A percentile compares a stretch with the other conserved stretches of the same genome.
phyloP scores from a whole-genome alignment of 2,797 vertebrate genomes.

The Cottoperca gobio region DNA sequence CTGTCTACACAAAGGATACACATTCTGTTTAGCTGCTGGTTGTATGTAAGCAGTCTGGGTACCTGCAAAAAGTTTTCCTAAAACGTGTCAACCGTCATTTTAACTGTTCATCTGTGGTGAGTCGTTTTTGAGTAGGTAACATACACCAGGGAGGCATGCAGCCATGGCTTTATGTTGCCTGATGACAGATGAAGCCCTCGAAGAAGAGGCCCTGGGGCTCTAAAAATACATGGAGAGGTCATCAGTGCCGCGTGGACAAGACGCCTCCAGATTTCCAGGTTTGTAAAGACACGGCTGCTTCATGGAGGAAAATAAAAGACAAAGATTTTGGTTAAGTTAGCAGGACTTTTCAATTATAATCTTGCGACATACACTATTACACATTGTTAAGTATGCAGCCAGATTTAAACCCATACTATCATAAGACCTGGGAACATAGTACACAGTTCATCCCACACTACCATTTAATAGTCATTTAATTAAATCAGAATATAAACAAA shows the following conservation, averaged over 20 bases:
- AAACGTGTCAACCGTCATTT: constrained; percentile 7
- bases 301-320: constrained; percentile 18
- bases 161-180: constrained; percentile 14
- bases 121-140: constrained; percentile 63
- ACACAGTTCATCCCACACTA: not conserved
- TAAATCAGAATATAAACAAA: not conserved
- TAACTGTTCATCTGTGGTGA: constrained; percentile 42
- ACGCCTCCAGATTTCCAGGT: constrained; percentile 36
- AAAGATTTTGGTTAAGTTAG: not conserved
- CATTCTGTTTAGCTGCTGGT: not conserved
- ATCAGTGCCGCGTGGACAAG: constrained; percentile 46
- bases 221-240: constrained; percentile 77
- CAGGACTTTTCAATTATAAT: not conserved
- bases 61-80: not conserved
- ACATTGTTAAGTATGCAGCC: not conserved
- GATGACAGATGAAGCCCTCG: constrained; percentile 60
- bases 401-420: not conserved
- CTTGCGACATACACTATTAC: not conserved
- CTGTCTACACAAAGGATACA: not conserved
- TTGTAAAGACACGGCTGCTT: constrained; percentile 33
- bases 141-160: constrained; percentile 55
- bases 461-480: not conserved
- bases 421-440: not conserved
- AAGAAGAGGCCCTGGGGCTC: constrained; percentile 58
- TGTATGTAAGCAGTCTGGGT: not conserved